A percentile compares a stretch with the other conserved stretches of the same genome.
phyloP scores from a whole-genome alignment of 1,140 invertebrate species.

The Cephus cinctus region DNA sequence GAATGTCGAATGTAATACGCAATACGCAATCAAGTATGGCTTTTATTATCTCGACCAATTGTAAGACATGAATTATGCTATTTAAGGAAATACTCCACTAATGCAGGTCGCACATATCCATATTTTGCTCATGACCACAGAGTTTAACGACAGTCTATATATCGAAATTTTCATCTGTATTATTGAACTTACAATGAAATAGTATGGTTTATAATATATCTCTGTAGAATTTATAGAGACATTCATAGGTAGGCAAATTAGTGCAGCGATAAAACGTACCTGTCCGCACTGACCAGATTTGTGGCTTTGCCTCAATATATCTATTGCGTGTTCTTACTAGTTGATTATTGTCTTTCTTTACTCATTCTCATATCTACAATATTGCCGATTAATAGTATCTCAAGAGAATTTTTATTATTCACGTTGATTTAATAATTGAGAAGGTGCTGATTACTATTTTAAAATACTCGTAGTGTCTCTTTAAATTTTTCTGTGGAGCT shows the following conservation, averaged over 20 bases:
- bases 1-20: constrained; percentile 2
- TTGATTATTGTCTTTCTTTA: too few relatives aligned
- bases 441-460: too few relatives aligned
- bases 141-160: too few relatives aligned
- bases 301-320: constrained; percentile 32
- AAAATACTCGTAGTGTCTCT: too few relatives aligned
- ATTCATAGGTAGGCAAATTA: constrained; percentile 34
- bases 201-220: neutral
- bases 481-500: too few relatives aligned
- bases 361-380: too few relatives aligned
- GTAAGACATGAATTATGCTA: constrained; percentile 14
- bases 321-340: too few relatives aligned
- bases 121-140: constrained; percentile 24
- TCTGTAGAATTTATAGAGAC: constrained; percentile 12
- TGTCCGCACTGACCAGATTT: constrained; percentile 44
- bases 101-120: constrained; percentile 31
- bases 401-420: too few relatives aligned
- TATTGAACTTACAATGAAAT: neutral
- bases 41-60: constrained; percentile 4
- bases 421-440: too few relatives aligned
- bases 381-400: too few relatives aligned
- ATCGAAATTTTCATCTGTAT: neutral
- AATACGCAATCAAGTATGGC: constrained; percentile 7
- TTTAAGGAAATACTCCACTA: constrained; percentile 15
- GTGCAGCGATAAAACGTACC: constrained; percentile 50